Evolutionary conservation across 2,888 invertebrate species (phyloP).

Genomic region (Drosophila suboccidentalis): DNA sequence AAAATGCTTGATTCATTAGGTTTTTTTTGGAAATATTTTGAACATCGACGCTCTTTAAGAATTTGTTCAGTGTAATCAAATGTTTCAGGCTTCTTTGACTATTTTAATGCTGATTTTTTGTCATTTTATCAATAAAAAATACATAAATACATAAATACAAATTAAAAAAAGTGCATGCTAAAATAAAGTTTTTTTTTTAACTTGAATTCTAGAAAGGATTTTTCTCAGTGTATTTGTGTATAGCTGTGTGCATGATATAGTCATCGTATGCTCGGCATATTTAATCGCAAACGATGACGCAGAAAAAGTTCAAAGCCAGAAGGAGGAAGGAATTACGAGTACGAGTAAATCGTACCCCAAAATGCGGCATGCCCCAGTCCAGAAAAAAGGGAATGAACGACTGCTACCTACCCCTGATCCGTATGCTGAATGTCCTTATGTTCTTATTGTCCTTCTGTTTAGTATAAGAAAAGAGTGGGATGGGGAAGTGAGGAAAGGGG

Average conservation of each 20-base stretch:
- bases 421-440: slow-evolving; percentile 12
- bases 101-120: too few relatives aligned
- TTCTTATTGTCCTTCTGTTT: slow-evolving; percentile 35
- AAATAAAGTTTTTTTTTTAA: too few relatives aligned
- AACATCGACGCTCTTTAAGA: too few relatives aligned
- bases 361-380: slow-evolving; percentile 48
- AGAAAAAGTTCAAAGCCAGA: slow-evolving; percentile 75
- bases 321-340: slow-evolving; percentile 49
- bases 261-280: slow-evolving; percentile 67
- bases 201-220: too few relatives aligned
- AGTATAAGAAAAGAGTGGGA: not conserved
- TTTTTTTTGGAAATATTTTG: too few relatives aligned
- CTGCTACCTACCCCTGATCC: slow-evolving; percentile 40
- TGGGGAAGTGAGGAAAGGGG: not conserved
- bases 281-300: slow-evolving; percentile 81
- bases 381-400: too few relatives aligned
- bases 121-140: too few relatives aligned
- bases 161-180: too few relatives aligned
- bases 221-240: slow-evolving; percentile 3
- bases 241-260: slow-evolving; percentile 31
- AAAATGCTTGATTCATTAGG: too few relatives aligned
- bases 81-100: too few relatives aligned
- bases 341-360: slow-evolving; percentile 58
- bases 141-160: too few relatives aligned
- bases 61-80: too few relatives aligned